These are phyloP conservation scores for Prolemur simus DNA, from an alignment of 2,113 vertebrate species.

Conservation along the genomic window DNA sequence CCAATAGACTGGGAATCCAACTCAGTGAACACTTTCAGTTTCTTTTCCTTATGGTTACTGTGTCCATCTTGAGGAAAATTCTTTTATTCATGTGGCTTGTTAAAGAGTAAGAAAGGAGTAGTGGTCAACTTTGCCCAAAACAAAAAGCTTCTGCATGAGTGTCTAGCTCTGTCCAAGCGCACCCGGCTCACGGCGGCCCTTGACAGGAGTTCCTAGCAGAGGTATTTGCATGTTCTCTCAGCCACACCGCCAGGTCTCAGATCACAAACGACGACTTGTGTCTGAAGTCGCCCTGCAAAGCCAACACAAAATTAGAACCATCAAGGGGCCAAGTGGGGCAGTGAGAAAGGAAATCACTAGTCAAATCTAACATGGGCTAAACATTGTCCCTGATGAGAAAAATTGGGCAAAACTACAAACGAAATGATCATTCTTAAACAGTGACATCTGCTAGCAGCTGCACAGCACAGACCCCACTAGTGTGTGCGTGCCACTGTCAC, in stretches of 20 bases:
- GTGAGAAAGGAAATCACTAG: not conserved
- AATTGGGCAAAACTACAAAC: not conserved
- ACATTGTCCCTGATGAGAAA: not conserved
- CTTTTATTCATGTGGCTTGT: conserved; percentile 66
- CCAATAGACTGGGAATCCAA: not conserved
- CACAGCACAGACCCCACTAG: not conserved
- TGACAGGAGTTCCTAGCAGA: conserved; percentile 77
- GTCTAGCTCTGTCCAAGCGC: conserved; percentile 76
- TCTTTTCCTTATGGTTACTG: not conserved
- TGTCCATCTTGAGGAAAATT: conserved; percentile 48
- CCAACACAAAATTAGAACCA: conserved; percentile 34
- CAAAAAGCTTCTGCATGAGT: conserved; percentile 73
- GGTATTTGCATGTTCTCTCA: conserved; percentile 80
- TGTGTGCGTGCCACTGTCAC: too few relatives aligned
- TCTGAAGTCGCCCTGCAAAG: conserved; percentile 94
- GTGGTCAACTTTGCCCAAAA: conserved; percentile 86
- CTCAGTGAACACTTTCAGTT: not conserved
- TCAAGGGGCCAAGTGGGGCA: not conserved
- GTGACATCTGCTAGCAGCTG: not conserved
- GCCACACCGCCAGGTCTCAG: conserved; percentile 79
- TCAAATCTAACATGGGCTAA: not conserved
- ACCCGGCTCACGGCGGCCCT: conserved; percentile 71
- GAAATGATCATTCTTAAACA: not conserved
- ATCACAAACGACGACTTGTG: conserved; percentile 99
- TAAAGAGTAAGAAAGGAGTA: conserved; percentile 73